A percentile compares a stretch with the other conserved stretches of the same genome.
Evolutionary conservation across 2,797 vertebrate genomes (phyloP).

Genomic region (Eremophila alpestris): DNA sequence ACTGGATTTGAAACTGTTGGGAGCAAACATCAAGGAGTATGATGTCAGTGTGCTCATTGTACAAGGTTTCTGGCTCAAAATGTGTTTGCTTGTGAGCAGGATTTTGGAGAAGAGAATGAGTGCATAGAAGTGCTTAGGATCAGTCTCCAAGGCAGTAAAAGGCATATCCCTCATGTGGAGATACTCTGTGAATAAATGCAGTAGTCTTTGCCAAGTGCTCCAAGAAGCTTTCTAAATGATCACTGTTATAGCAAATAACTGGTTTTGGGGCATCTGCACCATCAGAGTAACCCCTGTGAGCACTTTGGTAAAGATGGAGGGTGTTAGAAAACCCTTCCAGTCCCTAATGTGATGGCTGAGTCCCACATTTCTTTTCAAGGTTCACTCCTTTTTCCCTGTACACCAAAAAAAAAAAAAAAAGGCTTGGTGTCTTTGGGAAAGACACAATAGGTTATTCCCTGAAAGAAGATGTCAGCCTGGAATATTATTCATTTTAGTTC

Average conservation of each 20-base stretch:
- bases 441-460: background rate
- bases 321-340: background rate
- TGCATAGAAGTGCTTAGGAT: background rate
- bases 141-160: background rate
- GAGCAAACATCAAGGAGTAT: background rate
- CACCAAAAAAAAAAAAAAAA: background rate
- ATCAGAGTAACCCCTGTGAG: background rate
- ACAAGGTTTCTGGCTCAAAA: background rate
- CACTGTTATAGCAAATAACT: background rate
- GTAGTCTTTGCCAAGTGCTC: background rate
- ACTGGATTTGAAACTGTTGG: background rate
- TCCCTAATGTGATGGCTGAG: background rate
- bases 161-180: background rate
- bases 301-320: background rate
- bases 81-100: background rate
- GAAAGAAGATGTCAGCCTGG: background rate
- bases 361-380: background rate
- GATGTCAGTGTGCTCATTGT: accelerated
- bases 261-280: background rate
- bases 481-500: background rate
- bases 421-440: background rate
- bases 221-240: background rate
- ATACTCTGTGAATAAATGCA: background rate
- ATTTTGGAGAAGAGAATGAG: background rate
- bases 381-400: background rate